Evolutionary conservation across 1,140 invertebrate species (phyloP).

Genomic region (Drosophila tristis): DNA sequence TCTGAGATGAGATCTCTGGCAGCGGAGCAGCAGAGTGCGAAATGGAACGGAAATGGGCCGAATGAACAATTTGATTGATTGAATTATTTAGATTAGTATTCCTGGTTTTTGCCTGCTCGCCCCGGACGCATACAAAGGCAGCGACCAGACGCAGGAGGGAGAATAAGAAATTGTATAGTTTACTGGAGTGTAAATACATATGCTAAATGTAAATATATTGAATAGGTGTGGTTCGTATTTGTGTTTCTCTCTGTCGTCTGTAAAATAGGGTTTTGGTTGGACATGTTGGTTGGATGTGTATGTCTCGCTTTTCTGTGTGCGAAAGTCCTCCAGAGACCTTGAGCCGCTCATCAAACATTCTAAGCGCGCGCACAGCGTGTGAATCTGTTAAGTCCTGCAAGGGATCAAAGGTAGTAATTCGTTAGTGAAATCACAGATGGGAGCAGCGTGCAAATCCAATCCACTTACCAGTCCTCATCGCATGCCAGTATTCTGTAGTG

Average conservation of each 20-base stretch:
- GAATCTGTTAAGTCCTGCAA: constrained; percentile 58
- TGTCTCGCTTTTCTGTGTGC: constrained; percentile 23
- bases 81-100: not conserved
- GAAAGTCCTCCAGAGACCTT: constrained; percentile 52
- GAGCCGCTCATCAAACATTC: constrained; percentile 25
- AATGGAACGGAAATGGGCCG: constrained; percentile 17
- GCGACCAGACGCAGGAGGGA: not conserved
- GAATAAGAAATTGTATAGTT: constrained; percentile 41
- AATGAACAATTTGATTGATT: constrained; percentile 37
- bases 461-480: constrained; percentile 69
- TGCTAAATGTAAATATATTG: constrained; percentile 64
- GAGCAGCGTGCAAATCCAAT: not conserved
- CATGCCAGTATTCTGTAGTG: constrained; percentile 66
- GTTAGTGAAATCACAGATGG: not conserved
- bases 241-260: constrained; percentile 30
- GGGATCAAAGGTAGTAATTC: not conserved
- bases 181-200: constrained; percentile 77
- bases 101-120: constrained; percentile 1
- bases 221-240: constrained; percentile 25
- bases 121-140: too few relatives aligned
- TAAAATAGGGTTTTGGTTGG: constrained; percentile 27
- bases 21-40: constrained; percentile 25
- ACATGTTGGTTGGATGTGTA: constrained; percentile 14
- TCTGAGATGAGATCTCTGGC: constrained; percentile 37
- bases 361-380: constrained; percentile 37